Evolutionary conservation across 2,797 vertebrate genomes (phyloP).

Genomic region (Acrossocheilus wenchowensis): DNA sequence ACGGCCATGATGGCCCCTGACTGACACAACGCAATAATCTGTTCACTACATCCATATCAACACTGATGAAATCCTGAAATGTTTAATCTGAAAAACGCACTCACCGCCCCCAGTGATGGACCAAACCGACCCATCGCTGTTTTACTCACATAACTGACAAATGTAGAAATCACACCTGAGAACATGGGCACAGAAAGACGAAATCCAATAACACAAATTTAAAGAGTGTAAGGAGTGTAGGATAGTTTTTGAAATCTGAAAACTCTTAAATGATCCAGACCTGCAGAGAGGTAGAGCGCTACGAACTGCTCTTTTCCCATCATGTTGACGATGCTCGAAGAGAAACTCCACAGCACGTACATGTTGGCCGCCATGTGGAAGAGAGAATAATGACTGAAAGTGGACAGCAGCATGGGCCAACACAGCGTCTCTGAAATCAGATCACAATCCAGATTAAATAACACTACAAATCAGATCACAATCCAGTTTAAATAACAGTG

Average conservation of each 20-base stretch:
- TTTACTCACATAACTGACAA: constrained; percentile 88
- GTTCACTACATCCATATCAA: background rate
- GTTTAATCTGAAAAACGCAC: constrained; percentile 55
- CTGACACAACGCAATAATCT: constrained; percentile 69
- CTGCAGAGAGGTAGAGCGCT: constrained; percentile 93
- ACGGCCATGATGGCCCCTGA: constrained; percentile 96
- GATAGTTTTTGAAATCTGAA: background rate
- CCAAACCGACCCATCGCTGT: constrained; percentile 84
- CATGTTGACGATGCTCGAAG: constrained; percentile 88
- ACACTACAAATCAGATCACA: too few relatives aligned
- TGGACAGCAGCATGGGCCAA: constrained; percentile 91
- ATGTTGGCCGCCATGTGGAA: constrained; percentile 95
- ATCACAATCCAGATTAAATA: background rate
- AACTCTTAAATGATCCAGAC: constrained; percentile 66
- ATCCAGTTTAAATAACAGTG: background rate
- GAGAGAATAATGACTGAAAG: constrained; percentile 93
- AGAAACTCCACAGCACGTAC: constrained; percentile 97
- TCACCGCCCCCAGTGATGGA: constrained; percentile 93
- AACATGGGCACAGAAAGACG: constrained; percentile 36
- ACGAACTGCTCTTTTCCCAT: constrained; percentile 93
- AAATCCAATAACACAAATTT: background rate
- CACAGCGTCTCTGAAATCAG: constrained; percentile 80
- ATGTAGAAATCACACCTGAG: constrained; percentile 88
- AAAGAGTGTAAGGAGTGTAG: background rate
- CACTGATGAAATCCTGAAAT: background rate